These are phyloP conservation scores for Ichneumoninae sp. DNA, from an alignment of 2,888 invertebrate genomes.

Conservation along the genomic window DNA sequence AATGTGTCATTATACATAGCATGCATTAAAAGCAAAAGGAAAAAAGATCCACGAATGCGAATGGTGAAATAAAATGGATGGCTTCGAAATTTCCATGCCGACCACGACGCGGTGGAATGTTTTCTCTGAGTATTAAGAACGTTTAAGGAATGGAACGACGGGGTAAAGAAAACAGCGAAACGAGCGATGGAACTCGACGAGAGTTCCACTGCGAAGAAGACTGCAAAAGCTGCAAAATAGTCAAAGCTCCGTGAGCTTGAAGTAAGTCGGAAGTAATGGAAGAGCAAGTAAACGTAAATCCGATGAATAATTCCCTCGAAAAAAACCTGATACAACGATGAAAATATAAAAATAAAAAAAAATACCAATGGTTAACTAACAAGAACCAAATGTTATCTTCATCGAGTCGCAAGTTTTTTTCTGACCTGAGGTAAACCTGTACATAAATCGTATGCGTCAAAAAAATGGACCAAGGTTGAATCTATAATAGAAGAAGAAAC, in stretches of 20 bases:
- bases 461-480: conserved; percentile 66
- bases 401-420: conserved; percentile 23
- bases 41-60: conserved; percentile 37
- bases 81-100: conserved; percentile 83
- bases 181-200: neutral
- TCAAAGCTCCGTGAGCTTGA: neutral
- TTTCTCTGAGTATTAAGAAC: conserved; percentile 64
- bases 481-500: conserved; percentile 63
- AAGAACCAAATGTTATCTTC: conserved; percentile 7
- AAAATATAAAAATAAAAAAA: conserved; percentile 24
- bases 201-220: neutral
- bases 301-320: conserved; percentile 8
- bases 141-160: conserved; percentile 26
- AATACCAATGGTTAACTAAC: neutral
- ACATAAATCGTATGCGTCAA: conserved; percentile 67
- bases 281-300: conserved; percentile 4
- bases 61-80: conserved; percentile 75
- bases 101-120: conserved; percentile 80
- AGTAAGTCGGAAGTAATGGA: conserved; percentile 3
- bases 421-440: conserved; percentile 49
- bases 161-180: neutral
- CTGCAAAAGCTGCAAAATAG: neutral
- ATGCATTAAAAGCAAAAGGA: conserved; percentile 66
- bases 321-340: conserved; percentile 12
- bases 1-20: conserved; percentile 81